These are phyloP conservation scores for Oreonectes daqikongensis DNA, from an alignment of 2,797 vertebrate genomes.

Conservation along the genomic window DNA sequence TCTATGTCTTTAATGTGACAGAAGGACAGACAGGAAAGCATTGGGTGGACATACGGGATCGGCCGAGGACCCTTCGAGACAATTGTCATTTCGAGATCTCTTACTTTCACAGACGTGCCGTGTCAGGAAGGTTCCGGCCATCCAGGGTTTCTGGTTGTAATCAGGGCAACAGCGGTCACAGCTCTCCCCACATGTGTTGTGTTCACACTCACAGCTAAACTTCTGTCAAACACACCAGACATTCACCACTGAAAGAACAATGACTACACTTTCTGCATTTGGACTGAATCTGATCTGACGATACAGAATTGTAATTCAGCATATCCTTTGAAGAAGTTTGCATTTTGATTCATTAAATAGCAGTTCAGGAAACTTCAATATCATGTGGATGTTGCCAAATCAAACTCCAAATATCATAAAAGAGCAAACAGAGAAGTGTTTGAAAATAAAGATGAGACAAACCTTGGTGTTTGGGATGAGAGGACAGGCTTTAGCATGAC, in stretches of 20 bases:
- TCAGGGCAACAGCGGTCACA: slow-evolving; percentile 94
- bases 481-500: slow-evolving; percentile 93
- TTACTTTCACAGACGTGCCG: slow-evolving; percentile 94
- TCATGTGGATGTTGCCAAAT: too few species aligned
- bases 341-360: too few species aligned
- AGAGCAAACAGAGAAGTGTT: background rate
- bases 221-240: slow-evolving; percentile 73
- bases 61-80: too few species aligned
- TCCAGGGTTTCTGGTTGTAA: slow-evolving; percentile 95
- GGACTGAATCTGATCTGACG: too few species aligned
- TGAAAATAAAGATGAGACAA: background rate
- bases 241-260: background rate
- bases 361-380: too few species aligned
- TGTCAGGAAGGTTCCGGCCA: slow-evolving; percentile 90
- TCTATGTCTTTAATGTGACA: too few species aligned
- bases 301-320: too few species aligned
- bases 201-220: slow-evolving; percentile 94
- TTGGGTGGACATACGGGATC: too few species aligned
- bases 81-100: too few species aligned
- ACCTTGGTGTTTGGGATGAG: slow-evolving; percentile 86
- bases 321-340: too few species aligned
- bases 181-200: slow-evolving; percentile 95
- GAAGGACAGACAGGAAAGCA: too few species aligned
- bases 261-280: background rate
- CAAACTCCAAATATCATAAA: background rate